Evolutionary conservation across 2,113 vertebrate species (phyloP).

Genomic region (Astur gentilis): DNA sequence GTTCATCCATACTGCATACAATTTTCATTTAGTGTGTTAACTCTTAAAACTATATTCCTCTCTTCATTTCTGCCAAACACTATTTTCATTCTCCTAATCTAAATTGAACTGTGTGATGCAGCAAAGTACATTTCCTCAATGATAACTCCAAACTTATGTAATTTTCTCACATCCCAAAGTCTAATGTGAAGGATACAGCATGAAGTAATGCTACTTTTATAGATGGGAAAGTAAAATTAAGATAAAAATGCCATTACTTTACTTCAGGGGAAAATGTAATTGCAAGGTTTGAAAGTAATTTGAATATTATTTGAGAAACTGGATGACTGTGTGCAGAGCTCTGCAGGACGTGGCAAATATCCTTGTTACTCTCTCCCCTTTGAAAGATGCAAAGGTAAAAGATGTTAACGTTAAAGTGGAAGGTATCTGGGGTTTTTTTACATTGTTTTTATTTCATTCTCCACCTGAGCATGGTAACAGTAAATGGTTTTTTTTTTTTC

Average conservation of each 20-base stretch:
- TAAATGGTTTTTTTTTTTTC: not conserved
- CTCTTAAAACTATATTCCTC: not conserved
- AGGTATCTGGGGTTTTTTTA: not conserved
- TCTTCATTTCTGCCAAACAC: not conserved
- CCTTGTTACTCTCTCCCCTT: not conserved
- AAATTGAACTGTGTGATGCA: conserved; percentile 34
- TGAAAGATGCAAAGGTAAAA: not conserved
- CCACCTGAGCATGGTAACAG: not conserved
- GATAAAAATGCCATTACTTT: conserved; percentile 36
- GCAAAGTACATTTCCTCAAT: conserved; percentile 12
- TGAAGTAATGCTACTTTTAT: conserved; percentile 8
- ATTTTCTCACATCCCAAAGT: not conserved
- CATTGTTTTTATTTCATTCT: not conserved
- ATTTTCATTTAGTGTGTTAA: not conserved
- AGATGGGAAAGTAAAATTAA: conserved; percentile 37
- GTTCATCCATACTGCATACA: not conserved
- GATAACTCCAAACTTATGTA: not conserved
- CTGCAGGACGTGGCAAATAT: not conserved
- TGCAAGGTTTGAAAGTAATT: conserved; percentile 16
- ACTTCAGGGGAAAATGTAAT: conserved; percentile 28
- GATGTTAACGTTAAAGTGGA: not conserved
- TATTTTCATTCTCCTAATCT: conserved; percentile 20
- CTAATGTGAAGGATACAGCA: not conserved
- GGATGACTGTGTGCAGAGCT: not conserved
- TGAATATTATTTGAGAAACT: conserved; percentile 42